Evolutionary conservation across 2,888 invertebrate species (phyloP), one percentile per base, ranked within the genome.

Genomic region (Drosophila conformis): DNA sequence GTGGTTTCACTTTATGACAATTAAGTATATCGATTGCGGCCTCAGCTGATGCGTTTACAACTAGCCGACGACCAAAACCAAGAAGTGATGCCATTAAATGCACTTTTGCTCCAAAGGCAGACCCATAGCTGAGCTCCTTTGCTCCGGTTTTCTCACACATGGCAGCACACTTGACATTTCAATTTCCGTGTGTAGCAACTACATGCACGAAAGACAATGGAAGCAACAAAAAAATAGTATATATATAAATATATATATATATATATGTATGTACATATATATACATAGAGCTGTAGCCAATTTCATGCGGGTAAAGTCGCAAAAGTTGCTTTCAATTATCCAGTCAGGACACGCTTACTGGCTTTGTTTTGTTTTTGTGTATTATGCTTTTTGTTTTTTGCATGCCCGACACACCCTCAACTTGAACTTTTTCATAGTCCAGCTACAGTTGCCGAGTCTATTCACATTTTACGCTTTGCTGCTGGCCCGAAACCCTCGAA

Each of bases 271-370:
- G 27, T 35, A 49, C 4, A 71, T n/a, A 11, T 42, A 25, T 18
- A 13, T 36, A n/a, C 18, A 52, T 13, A 74, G 58, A 73, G 66
- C 69, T 72, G 73, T 70, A 77, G 83, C 85, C 82, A 82, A 82
- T 82, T 82, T 85, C 82, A 82, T 85, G 79, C 80, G 80, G 85
- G 85, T 67, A 68, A 72, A 73, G 82, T 79, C 74, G 76, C 82
- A 76, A 56, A 82, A 89, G 89, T 89, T 83, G 87, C 89, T 90
- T 91, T 91, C 89, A 90, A 91, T 89, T 90, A 90, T 82, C 82
- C 76, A 83, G 83, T 77, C 83, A 86, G 83, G 84, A 86, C 87
- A 83, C 87, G 81, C 81, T 83, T 64, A 69, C 62, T 83, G 82
- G 80, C 62, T 83, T 75, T 70, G 69, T 69, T 57, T 74, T 73